Evolutionary conservation across 2,113 vertebrate species (phyloP).

Genomic region (Salvelinus sp.): DNA sequence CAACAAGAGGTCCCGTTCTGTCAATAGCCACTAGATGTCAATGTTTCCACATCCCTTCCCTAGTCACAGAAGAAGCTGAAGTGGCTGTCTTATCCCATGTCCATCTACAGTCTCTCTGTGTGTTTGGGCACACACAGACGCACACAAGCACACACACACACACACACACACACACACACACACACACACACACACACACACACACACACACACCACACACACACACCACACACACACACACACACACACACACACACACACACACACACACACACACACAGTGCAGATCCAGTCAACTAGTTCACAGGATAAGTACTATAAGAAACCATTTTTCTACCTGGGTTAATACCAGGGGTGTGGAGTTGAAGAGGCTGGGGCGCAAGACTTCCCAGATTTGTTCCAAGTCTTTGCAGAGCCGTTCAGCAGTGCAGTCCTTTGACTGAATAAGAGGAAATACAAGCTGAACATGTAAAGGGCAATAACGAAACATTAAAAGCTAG

Average conservation of each 20-base stretch:
- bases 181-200: not conserved
- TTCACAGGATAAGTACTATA: conserved; percentile 1
- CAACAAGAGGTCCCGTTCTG: conserved; percentile 30
- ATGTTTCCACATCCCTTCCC: conserved; percentile 36
- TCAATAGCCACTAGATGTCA: conserved; percentile 56
- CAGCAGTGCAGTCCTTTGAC: conserved; percentile 53
- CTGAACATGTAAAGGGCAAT: conserved; percentile 17
- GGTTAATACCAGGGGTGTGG: not conserved
- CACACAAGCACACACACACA: not conserved
- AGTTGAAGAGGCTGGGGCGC: conserved; percentile 3
- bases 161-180: too few species aligned
- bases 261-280: not conserved
- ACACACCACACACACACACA: not conserved
- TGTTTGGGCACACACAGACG: not conserved
- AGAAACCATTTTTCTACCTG: conserved; percentile 8
- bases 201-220: not conserved
- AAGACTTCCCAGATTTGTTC: conserved; percentile 40
- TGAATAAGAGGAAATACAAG: conserved; percentile 33
- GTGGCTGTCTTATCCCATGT: not conserved
- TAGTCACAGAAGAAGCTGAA: not conserved
- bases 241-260: not conserved
- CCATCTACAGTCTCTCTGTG: not conserved
- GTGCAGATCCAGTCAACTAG: conserved; percentile 17
- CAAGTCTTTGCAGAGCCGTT: conserved; percentile 47
- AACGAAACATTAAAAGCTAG: conserved; percentile 12